These are phyloP conservation scores for Nomada ruficornis DNA, from an alignment of 2,888 invertebrate genomes.

Conservation along the genomic window DNA sequence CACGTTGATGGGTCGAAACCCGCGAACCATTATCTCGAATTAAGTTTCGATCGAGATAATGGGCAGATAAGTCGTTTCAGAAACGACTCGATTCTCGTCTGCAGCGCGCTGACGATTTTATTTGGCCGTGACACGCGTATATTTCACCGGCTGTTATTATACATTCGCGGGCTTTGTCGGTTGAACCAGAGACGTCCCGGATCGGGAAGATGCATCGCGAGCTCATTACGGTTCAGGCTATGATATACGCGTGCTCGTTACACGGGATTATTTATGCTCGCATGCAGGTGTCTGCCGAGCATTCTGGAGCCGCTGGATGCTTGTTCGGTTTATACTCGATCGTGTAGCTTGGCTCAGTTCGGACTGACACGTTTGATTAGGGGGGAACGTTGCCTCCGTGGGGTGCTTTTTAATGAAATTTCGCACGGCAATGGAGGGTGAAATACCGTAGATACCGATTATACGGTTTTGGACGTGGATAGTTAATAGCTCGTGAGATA, in stretches of 20 bases:
- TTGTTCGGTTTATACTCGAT: neutral
- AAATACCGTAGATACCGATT: too few species aligned
- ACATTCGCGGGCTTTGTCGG: constrained; percentile 23
- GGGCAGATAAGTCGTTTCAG: constrained; percentile 3
- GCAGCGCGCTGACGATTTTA: constrained; percentile 7
- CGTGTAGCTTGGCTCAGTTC: neutral
- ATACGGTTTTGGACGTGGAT: too few species aligned
- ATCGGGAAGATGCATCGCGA: constrained; percentile 25
- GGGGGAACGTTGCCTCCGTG: too few species aligned
- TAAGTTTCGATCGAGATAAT: constrained; percentile 53
- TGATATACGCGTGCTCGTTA: constrained; percentile 32
- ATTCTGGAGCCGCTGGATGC: neutral
- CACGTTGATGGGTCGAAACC: too few species aligned
- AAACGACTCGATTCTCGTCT: neutral
- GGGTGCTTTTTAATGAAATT: too few species aligned
- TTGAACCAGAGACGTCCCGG: constrained; percentile 2
- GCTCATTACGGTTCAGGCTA: constrained; percentile 37
- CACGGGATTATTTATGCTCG: constrained; percentile 40
- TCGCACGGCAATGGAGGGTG: too few species aligned
- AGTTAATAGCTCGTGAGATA: too few species aligned
- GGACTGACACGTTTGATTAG: too few species aligned
- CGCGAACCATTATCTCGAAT: constrained; percentile 33
- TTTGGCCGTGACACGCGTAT: constrained; percentile 10
- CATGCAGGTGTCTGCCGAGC: constrained; percentile 36
- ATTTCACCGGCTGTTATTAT: neutral